Evolutionary conservation across 2,888 invertebrate genomes (phyloP), one percentile per base, ranked within the genome.

Genomic region (Cryptophagus acutangulus): DNA sequence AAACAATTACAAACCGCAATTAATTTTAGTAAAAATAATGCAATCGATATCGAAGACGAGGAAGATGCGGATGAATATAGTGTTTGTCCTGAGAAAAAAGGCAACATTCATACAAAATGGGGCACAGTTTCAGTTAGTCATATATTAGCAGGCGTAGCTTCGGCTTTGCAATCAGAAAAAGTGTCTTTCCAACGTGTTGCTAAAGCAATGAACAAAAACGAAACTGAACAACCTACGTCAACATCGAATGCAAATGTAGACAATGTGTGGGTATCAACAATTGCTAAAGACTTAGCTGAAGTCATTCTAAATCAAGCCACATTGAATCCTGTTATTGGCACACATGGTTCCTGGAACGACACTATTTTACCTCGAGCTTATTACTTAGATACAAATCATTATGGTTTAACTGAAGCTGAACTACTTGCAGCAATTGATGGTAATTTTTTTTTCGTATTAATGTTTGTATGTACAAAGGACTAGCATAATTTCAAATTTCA

Each of bases 341-440:
- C 78, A 2, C 65, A 66, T 30, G 82, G 79, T 41, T 71, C 73
- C 31, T 84, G 84, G 84, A 82, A 85, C 54, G 78, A 79, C 52
- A 77, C 78, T 0, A 57, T 77, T 20, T 61, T 79, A 3, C 82
- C 84, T 0, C 65, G 74, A 36, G 61, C 71, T 40, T 74, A 74
- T 52, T 81, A 79, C 59, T 58, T 81, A 26, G 63, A 73, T 14
- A 71, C 74, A 4, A 66, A 67, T 40, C 66, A 70, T 2, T 81
- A 79, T 74, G 81, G 83, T 49, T 72, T 80, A 51, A 83, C 82
- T 3, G 77, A 81, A 54, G 77, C 82, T 14, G 82, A 84, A 65
- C 74, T 84, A 38, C 61, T 84, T 24, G 82, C 78, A 24, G 82
- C 79, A 18, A 73, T 84, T 33, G 84, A 84, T 60, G 83, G 83